Evolutionary conservation across 2,113 vertebrate genomes (phyloP), one percentile per base, ranked within the genome.

Genomic region (Cochlearius cochlearius): DNA sequence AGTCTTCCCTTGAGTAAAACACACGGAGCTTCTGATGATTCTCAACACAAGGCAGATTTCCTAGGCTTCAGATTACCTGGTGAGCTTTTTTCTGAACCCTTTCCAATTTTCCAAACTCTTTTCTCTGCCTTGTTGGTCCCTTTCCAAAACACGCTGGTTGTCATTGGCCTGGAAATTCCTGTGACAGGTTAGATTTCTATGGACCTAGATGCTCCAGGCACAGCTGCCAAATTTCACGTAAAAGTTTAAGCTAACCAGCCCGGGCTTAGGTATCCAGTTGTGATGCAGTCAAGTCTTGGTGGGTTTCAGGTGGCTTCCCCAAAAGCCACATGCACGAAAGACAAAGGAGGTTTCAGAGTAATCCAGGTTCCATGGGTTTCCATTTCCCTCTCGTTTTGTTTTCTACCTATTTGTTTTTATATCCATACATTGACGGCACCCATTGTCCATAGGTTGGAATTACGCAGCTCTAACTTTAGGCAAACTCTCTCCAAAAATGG

Each of bases 401-500:
- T 88, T 72, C 34, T 39, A 53, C 39, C 71, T 49, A 13, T 67
- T 59, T 92, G 20, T 3, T 67, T 94, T 77, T 50, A 83, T 43
- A 86, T 27, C 55, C n/a, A 15, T 56, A 30, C 16, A 26, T 18
- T 36, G 71, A 67, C 6, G 8, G 43, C 50, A 80, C 58, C 60
- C 47, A 52, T 77, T 43, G 38, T 52, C 59, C 36, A 1, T 26
- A 43, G 72, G 22, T 58, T 12, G 19, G 45, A 68, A 80, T 68
- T 56, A 72, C 67, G 36, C 60, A 86, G 79, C 36, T 60, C 56
- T 26, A 53, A 88, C 75, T 92, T 77, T 49, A 60, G 72, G 73
- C 72, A 71, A 88, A 43, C 56, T 52, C 63, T 38, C 72, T 83
- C 88, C 94, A 96, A 96, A 96, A 94, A 89, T 74, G 78, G 78